Conservation (phyloP, 2,113 vertebrate genomes). For the Gobiocypris rarus region DNA sequence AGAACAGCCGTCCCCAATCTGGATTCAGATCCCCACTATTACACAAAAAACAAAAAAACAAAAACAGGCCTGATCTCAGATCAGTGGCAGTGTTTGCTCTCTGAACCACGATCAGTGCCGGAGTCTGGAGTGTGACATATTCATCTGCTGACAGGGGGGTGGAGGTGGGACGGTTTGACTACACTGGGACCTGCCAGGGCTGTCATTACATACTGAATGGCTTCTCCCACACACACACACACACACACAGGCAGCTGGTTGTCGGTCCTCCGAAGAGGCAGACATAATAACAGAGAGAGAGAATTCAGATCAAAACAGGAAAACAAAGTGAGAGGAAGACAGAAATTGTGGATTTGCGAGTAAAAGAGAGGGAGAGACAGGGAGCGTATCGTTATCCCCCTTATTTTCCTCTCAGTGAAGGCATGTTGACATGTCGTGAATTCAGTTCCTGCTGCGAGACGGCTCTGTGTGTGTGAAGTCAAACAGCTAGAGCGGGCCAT, state of each 20-base stretch:
- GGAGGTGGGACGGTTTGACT: conserved; percentile 32
- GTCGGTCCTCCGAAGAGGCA: conserved; percentile 25
- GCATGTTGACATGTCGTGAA: conserved; percentile 71
- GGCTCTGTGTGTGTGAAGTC: conserved; percentile 72
- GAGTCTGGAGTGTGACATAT: conserved; percentile 43
- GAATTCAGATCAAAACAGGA: conserved; percentile 46
- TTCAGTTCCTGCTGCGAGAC: conserved; percentile 70
- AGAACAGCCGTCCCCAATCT: neutral
- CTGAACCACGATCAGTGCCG: conserved; percentile 25
- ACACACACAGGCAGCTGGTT: conserved; percentile 37
- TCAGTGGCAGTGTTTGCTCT: conserved; percentile 23
- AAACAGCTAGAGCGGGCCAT: conserved; percentile 71
- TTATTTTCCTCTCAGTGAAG: conserved; percentile 33
- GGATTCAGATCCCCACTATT: neutral
- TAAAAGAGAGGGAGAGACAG: conserved; percentile 42
- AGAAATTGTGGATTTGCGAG: conserved; percentile 62
- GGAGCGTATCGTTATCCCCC: neutral
- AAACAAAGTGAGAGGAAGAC: conserved; percentile 42
- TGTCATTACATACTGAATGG: conserved; percentile 46
- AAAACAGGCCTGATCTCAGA: conserved; percentile 22
- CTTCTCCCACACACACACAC: conserved; percentile 33
- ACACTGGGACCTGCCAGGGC: conserved; percentile 37
- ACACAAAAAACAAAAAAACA: neutral
- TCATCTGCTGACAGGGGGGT: conserved; percentile 37
- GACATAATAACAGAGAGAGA: conserved; percentile 30